A percentile compares a stretch with the other conserved stretches of the same genome.
Evolutionary conservation across 2,797 vertebrate species (phyloP).

Genomic region (Ambastaia sidthimunki): DNA sequence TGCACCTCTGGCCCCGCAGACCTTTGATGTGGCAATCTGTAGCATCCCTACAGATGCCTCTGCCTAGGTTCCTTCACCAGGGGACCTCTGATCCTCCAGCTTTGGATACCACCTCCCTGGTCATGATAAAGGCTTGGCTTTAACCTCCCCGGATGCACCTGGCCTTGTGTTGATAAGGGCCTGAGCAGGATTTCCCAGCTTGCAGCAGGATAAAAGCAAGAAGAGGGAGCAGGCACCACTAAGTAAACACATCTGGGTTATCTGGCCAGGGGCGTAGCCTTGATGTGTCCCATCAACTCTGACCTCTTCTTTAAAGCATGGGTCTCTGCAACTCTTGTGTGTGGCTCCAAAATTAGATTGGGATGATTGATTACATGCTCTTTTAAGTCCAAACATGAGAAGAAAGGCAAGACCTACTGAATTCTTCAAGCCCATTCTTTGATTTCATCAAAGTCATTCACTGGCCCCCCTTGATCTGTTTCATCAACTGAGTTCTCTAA

Average conservation of each 20-base stretch:
- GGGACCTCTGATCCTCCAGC: slow-evolving; percentile 57
- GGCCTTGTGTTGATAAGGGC: slow-evolving; percentile 81
- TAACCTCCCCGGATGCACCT: slow-evolving; percentile 78
- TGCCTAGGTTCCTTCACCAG: slow-evolving; percentile 67
- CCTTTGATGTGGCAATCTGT: slow-evolving; percentile 76
- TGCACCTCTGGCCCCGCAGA: slow-evolving; percentile 58
- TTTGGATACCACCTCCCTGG: slow-evolving; percentile 52
- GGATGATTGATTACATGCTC: slow-evolving; percentile 65
- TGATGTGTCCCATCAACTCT: slow-evolving; percentile 60
- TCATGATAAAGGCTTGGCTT: slow-evolving; percentile 75
- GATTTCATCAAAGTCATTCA: slow-evolving; percentile 73
- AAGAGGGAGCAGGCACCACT: slow-evolving; percentile 48
- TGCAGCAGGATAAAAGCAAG: slow-evolving; percentile 60
- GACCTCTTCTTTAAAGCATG: slow-evolving; percentile 53
- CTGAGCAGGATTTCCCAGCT: slow-evolving; percentile 69
- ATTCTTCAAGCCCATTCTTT: slow-evolving; percentile 63
- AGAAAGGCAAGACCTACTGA: slow-evolving; percentile 63
- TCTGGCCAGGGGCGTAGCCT: slow-evolving; percentile 50
- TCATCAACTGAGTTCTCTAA: slow-evolving; percentile 61
- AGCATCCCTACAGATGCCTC: slow-evolving; percentile 65
- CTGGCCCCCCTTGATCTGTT: slow-evolving; percentile 42
- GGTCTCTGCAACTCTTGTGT: slow-evolving; percentile 49
- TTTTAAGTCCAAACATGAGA: slow-evolving; percentile 67
- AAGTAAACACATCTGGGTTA: slow-evolving; percentile 54
- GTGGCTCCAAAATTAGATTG: slow-evolving; percentile 60